Evolutionary conservation across 1,140 invertebrate species (phyloP).

Genomic region (Subanguina moxae): DNA sequence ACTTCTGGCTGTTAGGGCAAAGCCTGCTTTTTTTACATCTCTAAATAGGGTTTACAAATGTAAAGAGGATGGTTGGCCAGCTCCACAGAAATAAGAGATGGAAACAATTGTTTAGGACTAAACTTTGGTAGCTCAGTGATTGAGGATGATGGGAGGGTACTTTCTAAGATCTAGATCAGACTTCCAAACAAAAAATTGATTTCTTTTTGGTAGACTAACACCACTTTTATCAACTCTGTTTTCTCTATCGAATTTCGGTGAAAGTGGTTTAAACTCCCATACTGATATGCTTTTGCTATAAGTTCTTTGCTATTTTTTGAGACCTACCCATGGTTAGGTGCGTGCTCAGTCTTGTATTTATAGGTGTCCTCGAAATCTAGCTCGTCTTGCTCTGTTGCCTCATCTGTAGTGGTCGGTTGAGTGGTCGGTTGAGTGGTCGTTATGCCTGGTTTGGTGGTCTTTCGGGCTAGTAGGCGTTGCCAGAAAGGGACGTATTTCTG

Average conservation of each 20-base stretch:
- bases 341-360: not conserved
- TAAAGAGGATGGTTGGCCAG: too few species aligned
- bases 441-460: constrained; percentile 18
- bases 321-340: not conserved
- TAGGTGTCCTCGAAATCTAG: not conserved
- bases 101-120: too few species aligned
- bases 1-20: too few species aligned
- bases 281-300: not conserved
- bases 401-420: constrained; percentile 16
- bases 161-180: too few species aligned
- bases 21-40: too few species aligned
- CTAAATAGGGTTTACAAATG: too few species aligned
- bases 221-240: too few species aligned
- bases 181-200: too few species aligned
- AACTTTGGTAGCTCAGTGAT: not conserved
- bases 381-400: not conserved
- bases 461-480: constrained; percentile 45
- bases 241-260: too few species aligned
- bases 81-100: too few species aligned
- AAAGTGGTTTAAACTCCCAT: too few species aligned
- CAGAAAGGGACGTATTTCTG: constrained; percentile 55
- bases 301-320: not conserved
- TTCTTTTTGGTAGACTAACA: too few species aligned
- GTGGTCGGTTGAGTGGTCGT: constrained; percentile 20
- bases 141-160: not conserved